A percentile compares a stretch with the other conserved stretches of the same genome.
These are phyloP conservation scores for Symphodus melops DNA, from an alignment of 2,113 vertebrate genomes.

Conservation along the genomic window DNA sequence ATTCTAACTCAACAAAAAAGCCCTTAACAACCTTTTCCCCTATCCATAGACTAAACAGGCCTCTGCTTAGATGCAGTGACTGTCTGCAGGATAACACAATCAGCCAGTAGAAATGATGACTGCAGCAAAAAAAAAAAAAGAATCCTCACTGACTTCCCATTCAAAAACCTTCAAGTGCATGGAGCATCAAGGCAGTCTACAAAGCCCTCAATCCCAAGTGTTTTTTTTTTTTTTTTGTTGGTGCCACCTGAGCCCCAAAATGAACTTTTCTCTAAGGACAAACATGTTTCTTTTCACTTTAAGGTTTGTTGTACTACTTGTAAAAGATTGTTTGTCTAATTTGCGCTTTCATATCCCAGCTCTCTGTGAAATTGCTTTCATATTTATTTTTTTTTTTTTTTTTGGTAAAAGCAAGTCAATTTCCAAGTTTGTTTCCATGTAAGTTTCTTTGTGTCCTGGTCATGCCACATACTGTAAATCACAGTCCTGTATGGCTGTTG, in stretches of 20 bases:
- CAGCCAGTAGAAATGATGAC: background rate
- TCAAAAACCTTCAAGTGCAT: background rate
- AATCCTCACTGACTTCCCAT: background rate
- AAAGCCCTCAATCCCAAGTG: background rate
- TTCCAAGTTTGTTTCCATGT: background rate
- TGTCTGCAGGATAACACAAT: background rate
- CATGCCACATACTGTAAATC: slow-evolving; percentile 52
- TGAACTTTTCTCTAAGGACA: background rate
- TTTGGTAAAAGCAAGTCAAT: slow-evolving; percentile 40
- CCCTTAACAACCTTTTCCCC: background rate
- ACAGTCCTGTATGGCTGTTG: slow-evolving; percentile 35
- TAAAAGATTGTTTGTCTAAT: background rate
- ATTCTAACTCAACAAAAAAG: background rate
- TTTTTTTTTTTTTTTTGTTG: background rate
- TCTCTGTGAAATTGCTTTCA: slow-evolving; percentile 12
- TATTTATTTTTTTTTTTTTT: slow-evolving; percentile 13
- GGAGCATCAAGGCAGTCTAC: background rate
- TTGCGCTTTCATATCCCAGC: slow-evolving; percentile 7
- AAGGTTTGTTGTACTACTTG: background rate
- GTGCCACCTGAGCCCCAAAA: background rate
- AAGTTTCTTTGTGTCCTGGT: slow-evolving; percentile 28
- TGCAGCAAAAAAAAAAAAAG: background rate
- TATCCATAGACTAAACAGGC: background rate
- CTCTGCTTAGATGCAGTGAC: background rate
- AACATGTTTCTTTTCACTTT: background rate